A percentile compares a stretch with the other conserved stretches of the same genome.
phyloP scores from a whole-genome alignment of 2,797 vertebrate species.

The Austrolebias charrua region DNA sequence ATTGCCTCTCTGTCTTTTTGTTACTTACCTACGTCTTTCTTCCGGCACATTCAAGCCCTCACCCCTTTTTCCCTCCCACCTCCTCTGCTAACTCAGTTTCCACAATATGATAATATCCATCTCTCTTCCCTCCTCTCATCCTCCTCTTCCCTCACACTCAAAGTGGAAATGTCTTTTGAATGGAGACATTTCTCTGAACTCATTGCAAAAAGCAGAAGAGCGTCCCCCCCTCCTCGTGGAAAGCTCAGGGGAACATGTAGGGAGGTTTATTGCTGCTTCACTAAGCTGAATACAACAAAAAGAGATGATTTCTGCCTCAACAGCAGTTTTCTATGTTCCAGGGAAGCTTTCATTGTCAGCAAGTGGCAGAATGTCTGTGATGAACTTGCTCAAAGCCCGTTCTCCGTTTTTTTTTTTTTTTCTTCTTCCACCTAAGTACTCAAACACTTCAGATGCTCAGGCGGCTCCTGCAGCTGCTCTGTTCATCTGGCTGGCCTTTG shows the following conservation, averaged over 20 bases:
- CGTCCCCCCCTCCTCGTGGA: conserved; percentile 22
- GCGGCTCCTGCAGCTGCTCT: conserved; percentile 41
- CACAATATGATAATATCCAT: conserved; percentile 48
- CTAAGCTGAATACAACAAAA: conserved; percentile 67
- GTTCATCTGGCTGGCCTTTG: conserved; percentile 41
- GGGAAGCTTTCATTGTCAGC: conserved; percentile 61
- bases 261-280: conserved; percentile 58
- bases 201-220: conserved; percentile 33
- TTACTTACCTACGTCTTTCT: conserved; percentile 44
- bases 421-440: conserved; percentile 50
- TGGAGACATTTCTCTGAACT: conserved; percentile 42
- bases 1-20: conserved; percentile 36
- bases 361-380: conserved; percentile 50
- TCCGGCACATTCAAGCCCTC: conserved; percentile 42
- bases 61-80: conserved; percentile 31
- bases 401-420: conserved; percentile 36
- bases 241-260: conserved; percentile 30
- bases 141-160: conserved; percentile 41
- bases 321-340: conserved; percentile 60
- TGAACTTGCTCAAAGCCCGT: conserved; percentile 64
- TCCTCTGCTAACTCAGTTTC: conserved; percentile 30
- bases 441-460: conserved; percentile 44
- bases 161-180: conserved; percentile 58
- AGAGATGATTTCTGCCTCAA: conserved; percentile 53
- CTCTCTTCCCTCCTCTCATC: conserved; percentile 36